phyloP scores from a whole-genome alignment of 2,113 vertebrate species.

The Phasianus colchicus region DNA sequence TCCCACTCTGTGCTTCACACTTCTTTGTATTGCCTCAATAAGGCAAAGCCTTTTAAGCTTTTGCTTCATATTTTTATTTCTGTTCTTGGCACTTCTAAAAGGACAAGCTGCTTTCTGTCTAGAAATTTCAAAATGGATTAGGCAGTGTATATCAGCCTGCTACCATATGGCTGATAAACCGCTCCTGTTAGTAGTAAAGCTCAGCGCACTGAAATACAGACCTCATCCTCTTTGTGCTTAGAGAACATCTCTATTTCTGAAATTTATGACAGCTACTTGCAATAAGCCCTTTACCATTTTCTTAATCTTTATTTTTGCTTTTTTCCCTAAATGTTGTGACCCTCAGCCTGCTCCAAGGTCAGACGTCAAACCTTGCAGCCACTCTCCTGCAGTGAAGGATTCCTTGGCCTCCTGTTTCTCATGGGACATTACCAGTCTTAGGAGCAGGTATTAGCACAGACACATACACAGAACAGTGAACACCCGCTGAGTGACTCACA shows the following conservation, averaged over 20 bases:
- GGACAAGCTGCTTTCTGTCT: constrained; percentile 25
- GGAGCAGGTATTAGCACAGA: not conserved
- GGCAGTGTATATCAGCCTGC: constrained; percentile 27
- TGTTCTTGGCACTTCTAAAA: constrained; percentile 33
- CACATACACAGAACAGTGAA: not conserved
- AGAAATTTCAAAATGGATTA: constrained; percentile 53
- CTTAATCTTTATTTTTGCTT: not conserved
- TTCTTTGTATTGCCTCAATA: constrained; percentile 13
- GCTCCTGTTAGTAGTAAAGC: constrained; percentile 19
- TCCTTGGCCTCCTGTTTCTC: not conserved
- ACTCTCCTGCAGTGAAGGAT: not conserved
- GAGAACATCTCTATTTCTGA: constrained; percentile 10
- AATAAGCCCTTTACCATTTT: not conserved
- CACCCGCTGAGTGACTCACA: not conserved
- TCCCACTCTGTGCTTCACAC: not conserved
- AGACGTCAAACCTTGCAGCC: not conserved
- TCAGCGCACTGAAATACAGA: constrained; percentile 6
- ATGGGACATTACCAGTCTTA: not conserved
- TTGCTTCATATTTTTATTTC: constrained; percentile 36
- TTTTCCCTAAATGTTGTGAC: not conserved
- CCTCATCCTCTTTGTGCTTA: constrained; percentile 34
- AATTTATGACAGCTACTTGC: constrained; percentile 29
- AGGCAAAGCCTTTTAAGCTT: constrained; percentile 14
- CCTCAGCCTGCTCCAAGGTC: not conserved
- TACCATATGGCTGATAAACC: constrained; percentile 53